A percentile compares a stretch with the other conserved stretches of the same genome.
These are phyloP conservation scores for Alaudala cheleensis DNA, from an alignment of 2,113 vertebrate genomes.

Conservation along the genomic window DNA sequence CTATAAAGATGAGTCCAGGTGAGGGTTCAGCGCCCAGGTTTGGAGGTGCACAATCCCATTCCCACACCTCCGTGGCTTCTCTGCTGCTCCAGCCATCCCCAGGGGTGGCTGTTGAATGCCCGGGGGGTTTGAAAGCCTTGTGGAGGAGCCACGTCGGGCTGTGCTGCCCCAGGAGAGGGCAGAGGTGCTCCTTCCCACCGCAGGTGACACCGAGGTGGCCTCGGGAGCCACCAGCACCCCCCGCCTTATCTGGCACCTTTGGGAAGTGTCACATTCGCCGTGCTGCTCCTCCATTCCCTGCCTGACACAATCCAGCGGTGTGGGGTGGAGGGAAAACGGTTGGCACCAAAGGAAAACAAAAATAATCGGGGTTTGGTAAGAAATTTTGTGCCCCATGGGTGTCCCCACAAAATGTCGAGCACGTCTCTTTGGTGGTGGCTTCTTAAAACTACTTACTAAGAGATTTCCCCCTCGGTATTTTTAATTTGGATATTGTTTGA, in stretches of 20 bases:
- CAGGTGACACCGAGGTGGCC: neutral
- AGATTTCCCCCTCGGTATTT: neutral
- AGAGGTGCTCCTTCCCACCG: slow-evolving; percentile 31
- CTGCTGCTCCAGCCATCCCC: neutral
- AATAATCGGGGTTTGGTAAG: neutral
- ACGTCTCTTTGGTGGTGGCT: neutral
- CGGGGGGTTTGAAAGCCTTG: neutral
- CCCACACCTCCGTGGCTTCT: accelerated
- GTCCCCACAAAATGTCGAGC: neutral
- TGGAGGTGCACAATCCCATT: neutral
- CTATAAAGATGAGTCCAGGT: accelerated
- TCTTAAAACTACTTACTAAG: neutral
- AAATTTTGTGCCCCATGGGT: neutral
- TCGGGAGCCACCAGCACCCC: neutral
- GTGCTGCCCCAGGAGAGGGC: slow-evolving; percentile 47
- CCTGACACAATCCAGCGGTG: accelerated
- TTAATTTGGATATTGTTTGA: neutral
- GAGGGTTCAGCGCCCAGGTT: neutral
- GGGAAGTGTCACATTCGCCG: neutral
- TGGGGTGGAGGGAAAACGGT: neutral
- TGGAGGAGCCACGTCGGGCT: neutral
- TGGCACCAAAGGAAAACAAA: neutral
- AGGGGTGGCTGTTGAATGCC: too few relatives aligned
- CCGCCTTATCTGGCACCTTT: neutral
- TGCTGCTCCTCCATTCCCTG: neutral